A percentile compares a stretch with the other conserved stretches of the same genome.
Conservation (phyloP, 2,888 invertebrate genomes). For the Reticulitermes lucifugus region DNA sequence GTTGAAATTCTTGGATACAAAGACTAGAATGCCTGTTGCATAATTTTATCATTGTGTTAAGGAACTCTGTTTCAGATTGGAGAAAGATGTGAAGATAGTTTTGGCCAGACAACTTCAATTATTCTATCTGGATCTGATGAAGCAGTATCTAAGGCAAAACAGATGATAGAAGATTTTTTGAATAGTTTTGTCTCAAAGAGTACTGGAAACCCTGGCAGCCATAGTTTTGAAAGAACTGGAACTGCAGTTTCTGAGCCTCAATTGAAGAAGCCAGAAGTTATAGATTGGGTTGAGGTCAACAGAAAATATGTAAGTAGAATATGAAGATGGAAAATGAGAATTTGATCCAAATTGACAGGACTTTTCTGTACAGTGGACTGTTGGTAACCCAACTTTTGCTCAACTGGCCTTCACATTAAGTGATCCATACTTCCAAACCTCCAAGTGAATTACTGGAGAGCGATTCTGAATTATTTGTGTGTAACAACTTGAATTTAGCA, state of each 20-base stretch:
- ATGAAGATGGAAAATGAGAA: too few species aligned
- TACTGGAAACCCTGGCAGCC: neutral
- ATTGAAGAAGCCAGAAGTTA: conserved; percentile 43
- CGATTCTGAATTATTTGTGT: too few species aligned
- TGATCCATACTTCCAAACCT: too few species aligned
- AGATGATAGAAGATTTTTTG: conserved; percentile 57
- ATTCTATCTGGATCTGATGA: conserved; percentile 67
- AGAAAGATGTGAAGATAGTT: conserved; percentile 58
- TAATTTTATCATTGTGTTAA: neutral
- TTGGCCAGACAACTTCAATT: conserved; percentile 62
- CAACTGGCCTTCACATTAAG: too few species aligned
- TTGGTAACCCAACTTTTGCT: too few species aligned
- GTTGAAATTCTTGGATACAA: too few species aligned
- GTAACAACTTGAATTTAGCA: too few species aligned
- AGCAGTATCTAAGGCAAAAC: conserved; percentile 65
- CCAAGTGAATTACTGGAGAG: too few species aligned
- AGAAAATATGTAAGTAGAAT: conserved; percentile 63
- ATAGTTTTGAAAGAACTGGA: conserved; percentile 38
- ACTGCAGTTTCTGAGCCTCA: conserved; percentile 44
- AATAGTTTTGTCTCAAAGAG: conserved; percentile 52
- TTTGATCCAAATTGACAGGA: too few species aligned
- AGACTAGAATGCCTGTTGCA: neutral
- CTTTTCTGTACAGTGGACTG: too few species aligned
- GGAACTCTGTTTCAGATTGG: conserved; percentile 56
- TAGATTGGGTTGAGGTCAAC: conserved; percentile 73